Evolutionary conservation across 1,140 invertebrate genomes (phyloP), one percentile per base, ranked within the genome.

Genomic region (Caerostris darwini): DNA sequence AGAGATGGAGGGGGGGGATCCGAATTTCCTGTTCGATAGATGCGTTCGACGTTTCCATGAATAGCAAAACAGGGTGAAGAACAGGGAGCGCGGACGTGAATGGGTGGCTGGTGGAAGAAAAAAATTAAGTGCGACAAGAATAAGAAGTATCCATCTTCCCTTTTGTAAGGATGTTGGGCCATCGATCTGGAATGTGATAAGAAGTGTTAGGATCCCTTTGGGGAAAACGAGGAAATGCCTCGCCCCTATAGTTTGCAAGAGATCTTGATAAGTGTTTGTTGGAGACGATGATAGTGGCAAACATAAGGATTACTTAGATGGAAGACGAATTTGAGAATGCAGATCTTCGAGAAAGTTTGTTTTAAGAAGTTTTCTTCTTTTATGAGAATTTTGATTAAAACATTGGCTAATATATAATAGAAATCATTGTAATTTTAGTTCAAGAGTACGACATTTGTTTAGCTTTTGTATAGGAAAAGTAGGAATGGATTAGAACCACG

Each of bases 1-100:
- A 34, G 0, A 34, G 34, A 2, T 1, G 56, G n/a, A 7, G 6
- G 54, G 58, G 17, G 61, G 34, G 8, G 2, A 10, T 14, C 5
- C 85, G 59, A n/a, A 61, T 87, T 87, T 87, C 85, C 58, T 87
- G 85, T 87, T 59, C 85, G 58, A 64, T 87, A 14, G 5, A 87
- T 61, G 59, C 34, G 5, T 87, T 14, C 58, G 58, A 61, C 10
- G 61, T 85, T 64, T 59, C 34, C 85, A 87, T 87, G 85, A 87
- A 87, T 87, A 87, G 34, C 85, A 87, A 87, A 87, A 87, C 19
- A 64, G 85, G 59, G 34, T 34, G 34, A 34, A 34, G 34, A 34
- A 34, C 34, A 34, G 34, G 34, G 34, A 34, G 34, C 34, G 14
- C 12, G 3, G 14, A 3, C 53, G 17, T n/a, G 56, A 34, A 77